A percentile compares a stretch with the other conserved stretches of the same genome.
Evolutionary conservation across 2,113 vertebrate genomes (phyloP).

Genomic region (Mobula hypostoma): DNA sequence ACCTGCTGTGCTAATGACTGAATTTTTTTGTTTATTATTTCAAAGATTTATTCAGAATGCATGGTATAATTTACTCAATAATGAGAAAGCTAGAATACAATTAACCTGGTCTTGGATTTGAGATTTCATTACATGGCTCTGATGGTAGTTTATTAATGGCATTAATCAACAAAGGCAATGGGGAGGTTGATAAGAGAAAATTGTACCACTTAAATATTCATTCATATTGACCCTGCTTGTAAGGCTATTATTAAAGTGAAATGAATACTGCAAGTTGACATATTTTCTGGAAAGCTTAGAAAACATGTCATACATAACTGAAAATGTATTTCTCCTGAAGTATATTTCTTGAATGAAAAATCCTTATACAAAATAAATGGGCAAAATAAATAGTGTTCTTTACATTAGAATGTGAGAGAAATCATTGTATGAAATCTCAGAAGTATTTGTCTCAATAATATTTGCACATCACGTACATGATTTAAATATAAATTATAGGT

Average conservation of each 20-base stretch:
- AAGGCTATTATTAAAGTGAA: neutral
- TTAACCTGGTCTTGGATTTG: conserved; percentile 14
- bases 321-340: neutral
- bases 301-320: conserved; percentile 7
- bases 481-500: conserved; percentile 12
- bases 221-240: conserved; percentile 14
- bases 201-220: conserved; percentile 30
- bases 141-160: conserved; percentile 9
- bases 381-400: neutral
- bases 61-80: conserved; percentile 10
- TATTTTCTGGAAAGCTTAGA: neutral
- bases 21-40: neutral
- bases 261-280: conserved; percentile 6
- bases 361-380: neutral
- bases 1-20: neutral
- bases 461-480: neutral
- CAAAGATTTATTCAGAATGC: conserved; percentile 7
- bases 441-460: neutral
- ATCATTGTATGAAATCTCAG: neutral
- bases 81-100: conserved; percentile 5
- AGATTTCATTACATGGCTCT: conserved; percentile 26
- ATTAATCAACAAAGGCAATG: conserved; percentile 14
- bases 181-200: conserved; percentile 19
- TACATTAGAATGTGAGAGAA: conserved; percentile 1
- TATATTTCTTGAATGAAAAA: neutral